A percentile compares a stretch with the other conserved stretches of the same genome.
These are phyloP conservation scores for Chrysopilus asiliformis DNA, from an alignment of 2,888 invertebrate genomes.

Conservation along the genomic window DNA sequence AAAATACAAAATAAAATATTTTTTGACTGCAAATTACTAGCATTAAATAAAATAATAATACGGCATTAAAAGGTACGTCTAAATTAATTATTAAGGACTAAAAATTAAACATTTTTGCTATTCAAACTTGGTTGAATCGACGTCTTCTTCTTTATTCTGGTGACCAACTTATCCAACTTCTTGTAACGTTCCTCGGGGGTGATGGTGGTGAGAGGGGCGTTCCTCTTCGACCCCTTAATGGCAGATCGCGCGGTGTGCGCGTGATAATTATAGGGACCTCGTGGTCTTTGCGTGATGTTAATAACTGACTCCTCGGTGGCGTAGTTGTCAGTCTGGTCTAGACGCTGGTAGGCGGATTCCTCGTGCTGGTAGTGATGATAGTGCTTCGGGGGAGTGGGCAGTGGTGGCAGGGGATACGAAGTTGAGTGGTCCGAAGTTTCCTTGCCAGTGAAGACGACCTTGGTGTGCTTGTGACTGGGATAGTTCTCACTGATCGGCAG, in stretches of 20 bases:
- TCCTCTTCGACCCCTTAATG: not conserved
- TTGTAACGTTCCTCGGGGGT: not conserved
- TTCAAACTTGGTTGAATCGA: too few relatives aligned
- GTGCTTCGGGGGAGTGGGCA: slow-evolving; percentile 8
- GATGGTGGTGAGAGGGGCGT: not conserved
- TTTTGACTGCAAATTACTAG: too few relatives aligned
- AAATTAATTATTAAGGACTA: too few relatives aligned
- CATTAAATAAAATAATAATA: too few relatives aligned
- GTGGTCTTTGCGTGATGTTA: not conserved
- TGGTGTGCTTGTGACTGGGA: slow-evolving; percentile 32
- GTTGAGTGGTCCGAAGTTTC: slow-evolving; percentile 21
- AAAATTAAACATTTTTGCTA: too few relatives aligned
- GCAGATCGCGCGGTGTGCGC: not conserved
- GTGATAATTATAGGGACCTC: not conserved
- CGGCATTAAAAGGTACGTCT: too few relatives aligned
- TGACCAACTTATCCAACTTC: not conserved
- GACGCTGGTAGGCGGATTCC: not conserved
- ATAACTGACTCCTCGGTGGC: not conserved
- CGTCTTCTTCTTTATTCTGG: not conserved
- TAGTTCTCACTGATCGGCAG: slow-evolving; percentile 26
- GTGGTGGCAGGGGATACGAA: slow-evolving; percentile 23
- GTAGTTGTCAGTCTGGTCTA: not conserved
- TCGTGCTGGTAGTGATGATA: not conserved
- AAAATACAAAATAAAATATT: too few relatives aligned
- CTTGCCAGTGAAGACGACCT: slow-evolving; percentile 26